Conservation (phyloP, 2,113 vertebrate genomes). For the Centropus bengalensis region DNA sequence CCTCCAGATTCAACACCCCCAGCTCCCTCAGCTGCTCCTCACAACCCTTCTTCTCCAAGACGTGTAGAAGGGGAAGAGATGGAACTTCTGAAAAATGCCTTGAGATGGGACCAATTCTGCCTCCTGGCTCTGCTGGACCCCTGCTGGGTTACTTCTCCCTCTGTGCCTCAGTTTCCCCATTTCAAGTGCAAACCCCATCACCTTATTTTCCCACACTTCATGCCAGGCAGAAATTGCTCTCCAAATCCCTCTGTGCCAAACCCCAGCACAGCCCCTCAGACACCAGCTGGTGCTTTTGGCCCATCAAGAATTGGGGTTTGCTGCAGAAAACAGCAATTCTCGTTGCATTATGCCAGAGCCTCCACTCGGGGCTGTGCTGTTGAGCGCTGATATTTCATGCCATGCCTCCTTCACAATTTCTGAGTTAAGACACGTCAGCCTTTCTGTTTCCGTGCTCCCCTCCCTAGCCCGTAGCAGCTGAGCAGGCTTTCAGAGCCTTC, state of each 20-base stretch:
- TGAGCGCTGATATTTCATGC: background rate
- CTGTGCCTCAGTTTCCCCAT: background rate
- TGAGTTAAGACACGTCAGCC: slow-evolving; percentile 17
- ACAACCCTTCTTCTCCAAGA: too few species aligned
- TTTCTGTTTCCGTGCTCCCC: background rate
- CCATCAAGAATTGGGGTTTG: fast-evolving
- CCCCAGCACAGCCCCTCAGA: too few species aligned
- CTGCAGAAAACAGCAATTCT: background rate
- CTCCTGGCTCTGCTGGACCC: background rate
- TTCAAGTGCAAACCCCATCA: background rate
- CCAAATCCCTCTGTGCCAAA: background rate
- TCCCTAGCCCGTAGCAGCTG: slow-evolving; percentile 24
- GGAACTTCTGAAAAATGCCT: background rate
- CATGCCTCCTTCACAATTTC: background rate
- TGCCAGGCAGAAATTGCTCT: background rate
- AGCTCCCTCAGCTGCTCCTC: too few species aligned
- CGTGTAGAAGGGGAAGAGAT: background rate
- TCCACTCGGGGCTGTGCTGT: fast-evolving
- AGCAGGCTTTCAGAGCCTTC: slow-evolving; percentile 44
- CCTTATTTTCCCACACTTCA: background rate
- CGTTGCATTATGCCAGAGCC: fast-evolving
- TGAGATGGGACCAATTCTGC: too few species aligned
- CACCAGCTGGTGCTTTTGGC: background rate
- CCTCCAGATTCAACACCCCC: too few species aligned
- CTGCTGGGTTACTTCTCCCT: background rate